Percentiles rank a stretch among this genome's conserved stretches.
Evolutionary conservation across 2,797 vertebrate genomes (phyloP).

Genomic region (Dromococcyx pavoninus): DNA sequence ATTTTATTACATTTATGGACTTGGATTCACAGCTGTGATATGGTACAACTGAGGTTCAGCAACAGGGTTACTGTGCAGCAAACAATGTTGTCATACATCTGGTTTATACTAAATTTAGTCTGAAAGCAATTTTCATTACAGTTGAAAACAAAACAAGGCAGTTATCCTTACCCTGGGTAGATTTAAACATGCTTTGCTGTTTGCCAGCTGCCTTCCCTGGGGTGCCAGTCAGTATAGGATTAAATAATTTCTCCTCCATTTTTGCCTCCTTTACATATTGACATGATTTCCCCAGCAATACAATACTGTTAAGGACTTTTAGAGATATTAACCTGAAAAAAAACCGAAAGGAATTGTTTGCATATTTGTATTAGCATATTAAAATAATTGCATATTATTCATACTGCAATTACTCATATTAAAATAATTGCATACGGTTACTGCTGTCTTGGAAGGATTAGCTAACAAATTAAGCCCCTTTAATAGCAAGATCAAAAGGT

Average conservation of each 20-base stretch:
- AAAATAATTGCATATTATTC: neutral
- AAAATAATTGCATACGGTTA: neutral
- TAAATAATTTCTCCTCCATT: conserved; percentile 94
- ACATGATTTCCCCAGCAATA: conserved; percentile 94
- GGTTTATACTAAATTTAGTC: neutral
- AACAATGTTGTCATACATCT: neutral
- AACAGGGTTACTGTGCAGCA: neutral
- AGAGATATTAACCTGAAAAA: conserved; percentile 87
- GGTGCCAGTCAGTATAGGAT: conserved; percentile 71
- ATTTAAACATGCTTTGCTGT: conserved; percentile 74
- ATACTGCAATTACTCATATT: neutral
- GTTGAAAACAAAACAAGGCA: neutral
- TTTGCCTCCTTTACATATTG: conserved; percentile 94
- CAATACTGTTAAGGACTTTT: conserved; percentile 95
- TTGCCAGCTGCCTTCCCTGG: conserved; percentile 81
- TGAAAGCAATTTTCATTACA: neutral
- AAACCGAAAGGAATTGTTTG: neutral
- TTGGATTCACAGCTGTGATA: neutral
- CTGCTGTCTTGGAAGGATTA: neutral
- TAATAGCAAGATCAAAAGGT: conserved; percentile 14
- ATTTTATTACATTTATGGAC: neutral
- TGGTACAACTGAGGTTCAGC: neutral
- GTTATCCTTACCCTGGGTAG: conserved; percentile 73
- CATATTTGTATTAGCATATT: neutral
- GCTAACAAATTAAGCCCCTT: neutral